Base-by-base conservation (phyloP, 2,888 invertebrate species). In the Amblyteles armatorius region DNA sequence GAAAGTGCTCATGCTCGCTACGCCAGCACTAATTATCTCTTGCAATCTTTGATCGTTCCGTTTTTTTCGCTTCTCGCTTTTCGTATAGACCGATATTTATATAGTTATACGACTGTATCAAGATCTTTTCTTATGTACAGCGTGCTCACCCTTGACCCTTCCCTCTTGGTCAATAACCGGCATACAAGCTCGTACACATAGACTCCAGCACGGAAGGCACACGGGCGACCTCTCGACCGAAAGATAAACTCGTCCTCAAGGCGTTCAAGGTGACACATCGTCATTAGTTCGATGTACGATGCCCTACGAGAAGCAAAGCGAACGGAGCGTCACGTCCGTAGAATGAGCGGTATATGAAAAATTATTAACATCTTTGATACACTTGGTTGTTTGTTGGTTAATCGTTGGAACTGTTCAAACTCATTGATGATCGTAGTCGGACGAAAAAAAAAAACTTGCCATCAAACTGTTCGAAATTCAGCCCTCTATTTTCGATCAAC, bases 21-120 rank as follows among this genome's bases (percentile, higher is more conserved):
- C 52, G 57, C 77, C 57, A 60, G 76, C 60, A 57, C 65, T 85
- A 85, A 85, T 85, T 85, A 85, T 77, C 48, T 77, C 74, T 79
- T 33, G 76, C 74, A 36, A 40, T 33, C 65, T 74, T 22, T 68
- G 33, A 55, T 74, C 67, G 36, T 76, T 71, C 26, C 29, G 50
- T 72, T 63, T 55, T 67, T 40, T 16, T 16, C 29, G 36, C 13
- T 36, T 60, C 57, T 26, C 13, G 0, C 5, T 19, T 22, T 22
- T 22, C 3, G 22, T 26, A 4, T 57, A 13, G 26, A 57, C 11
- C 3, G 26, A 57, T 57, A 57, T 26, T 57, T 26, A 26, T 22
- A 57, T 13, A 26, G 26, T 57, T 55, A 3, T 22, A 9, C 9
- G 19, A 52, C 16, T 19, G 0, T 52, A 19, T 19, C 19, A 6